These are phyloP conservation scores for Muscidifurax raptorellus DNA, from an alignment of 1,140 invertebrate species.

Conservation along the genomic window DNA sequence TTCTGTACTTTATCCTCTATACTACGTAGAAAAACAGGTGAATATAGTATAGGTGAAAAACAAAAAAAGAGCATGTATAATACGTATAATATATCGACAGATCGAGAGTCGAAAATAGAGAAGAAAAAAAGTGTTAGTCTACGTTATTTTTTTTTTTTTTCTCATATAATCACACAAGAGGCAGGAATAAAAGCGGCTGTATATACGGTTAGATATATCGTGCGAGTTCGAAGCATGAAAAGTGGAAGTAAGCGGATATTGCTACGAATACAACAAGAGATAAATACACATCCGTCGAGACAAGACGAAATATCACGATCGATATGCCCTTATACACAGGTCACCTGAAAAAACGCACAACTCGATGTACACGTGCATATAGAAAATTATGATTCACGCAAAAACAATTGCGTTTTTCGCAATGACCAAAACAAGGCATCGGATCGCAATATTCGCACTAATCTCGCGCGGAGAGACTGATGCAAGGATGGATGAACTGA, in stretches of 20 bases:
- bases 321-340: too few relatives aligned
- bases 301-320: conserved; percentile 33
- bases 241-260: conserved; percentile 25
- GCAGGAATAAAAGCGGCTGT: conserved; percentile 25
- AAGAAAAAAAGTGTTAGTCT: conserved; percentile 43
- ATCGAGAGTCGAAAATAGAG: conserved; percentile 39
- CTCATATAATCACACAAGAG: conserved; percentile 23
- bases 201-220: conserved; percentile 33
- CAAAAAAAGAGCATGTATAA: neutral
- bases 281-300: neutral
- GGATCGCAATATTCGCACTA: conserved; percentile 38
- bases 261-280: conserved; percentile 10
- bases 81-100: conserved; percentile 17
- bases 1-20: neutral
- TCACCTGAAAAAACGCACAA: neutral
- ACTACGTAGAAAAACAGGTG: neutral
- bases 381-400: neutral
- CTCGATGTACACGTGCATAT: too few relatives aligned
- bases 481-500: conserved; percentile 21
- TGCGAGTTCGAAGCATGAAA: conserved; percentile 43
- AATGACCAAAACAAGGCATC: neutral
- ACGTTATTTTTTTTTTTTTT: neutral
- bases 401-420: neutral
- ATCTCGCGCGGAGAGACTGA: conserved; percentile 18
- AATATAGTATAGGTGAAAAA: neutral